Evolutionary conservation across 2,888 invertebrate genomes (phyloP).

Genomic region (Sisyra nigra): DNA sequence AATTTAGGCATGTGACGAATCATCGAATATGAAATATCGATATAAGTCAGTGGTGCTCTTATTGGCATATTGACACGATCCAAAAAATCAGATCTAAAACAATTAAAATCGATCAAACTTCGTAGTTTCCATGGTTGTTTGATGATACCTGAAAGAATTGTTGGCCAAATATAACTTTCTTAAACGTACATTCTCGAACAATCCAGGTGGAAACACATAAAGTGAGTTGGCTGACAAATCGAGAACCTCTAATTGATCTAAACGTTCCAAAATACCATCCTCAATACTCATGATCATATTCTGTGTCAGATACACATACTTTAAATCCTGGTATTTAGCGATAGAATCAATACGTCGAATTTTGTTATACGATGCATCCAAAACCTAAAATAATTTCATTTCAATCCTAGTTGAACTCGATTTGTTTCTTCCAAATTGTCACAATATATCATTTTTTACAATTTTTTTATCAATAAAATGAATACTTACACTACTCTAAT

Average conservation of each 20-base stretch:
- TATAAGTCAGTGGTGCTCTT: slow-evolving; percentile 35
- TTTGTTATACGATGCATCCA: slow-evolving; percentile 39
- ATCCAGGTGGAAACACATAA: slow-evolving; percentile 29
- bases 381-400: too few relatives aligned
- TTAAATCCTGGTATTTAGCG: slow-evolving; percentile 32
- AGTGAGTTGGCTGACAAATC: slow-evolving; percentile 39
- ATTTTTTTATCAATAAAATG: too few relatives aligned
- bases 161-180: slow-evolving; percentile 42
- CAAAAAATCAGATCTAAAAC: slow-evolving; percentile 10
- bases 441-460: too few relatives aligned
- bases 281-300: slow-evolving; percentile 38
- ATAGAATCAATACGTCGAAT: slow-evolving; percentile 33
- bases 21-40: slow-evolving; percentile 43
- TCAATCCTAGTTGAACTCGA: too few relatives aligned
- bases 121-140: too few relatives aligned
- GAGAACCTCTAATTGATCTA: slow-evolving; percentile 33
- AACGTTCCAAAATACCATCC: slow-evolving; percentile 32
- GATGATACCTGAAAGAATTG: slow-evolving; percentile 31
- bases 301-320: slow-evolving; percentile 37
- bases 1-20: slow-evolving; percentile 40
- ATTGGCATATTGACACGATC: slow-evolving; percentile 34
- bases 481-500: too few relatives aligned
- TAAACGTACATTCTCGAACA: slow-evolving; percentile 37
- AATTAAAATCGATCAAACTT: too few relatives aligned
- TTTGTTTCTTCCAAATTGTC: too few relatives aligned